A percentile compares a stretch with the other conserved stretches of the same genome.
Evolutionary conservation across 2,797 vertebrate genomes (phyloP).

Genomic region (Periophthalmus magnuspinnatus): DNA sequence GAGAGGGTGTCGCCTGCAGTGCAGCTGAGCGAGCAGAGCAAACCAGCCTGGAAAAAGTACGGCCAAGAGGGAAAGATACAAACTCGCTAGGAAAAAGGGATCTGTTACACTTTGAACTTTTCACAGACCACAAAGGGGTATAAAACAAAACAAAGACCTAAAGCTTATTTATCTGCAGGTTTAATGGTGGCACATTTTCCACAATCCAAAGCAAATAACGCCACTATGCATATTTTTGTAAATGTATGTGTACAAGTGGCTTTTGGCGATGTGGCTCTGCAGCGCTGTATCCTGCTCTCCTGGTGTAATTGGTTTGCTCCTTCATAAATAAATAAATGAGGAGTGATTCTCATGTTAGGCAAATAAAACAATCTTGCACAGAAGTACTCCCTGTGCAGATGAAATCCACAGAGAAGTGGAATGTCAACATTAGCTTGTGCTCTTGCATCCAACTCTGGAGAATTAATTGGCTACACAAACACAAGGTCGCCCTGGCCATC

Average conservation of each 20-base stretch:
- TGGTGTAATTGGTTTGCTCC: slow-evolving; percentile 72
- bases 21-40: slow-evolving; percentile 51
- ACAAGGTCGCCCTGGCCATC: slow-evolving; percentile 59
- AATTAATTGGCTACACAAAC: slow-evolving; percentile 72
- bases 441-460: slow-evolving; percentile 48
- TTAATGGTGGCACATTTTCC: slow-evolving; percentile 19
- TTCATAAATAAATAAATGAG: slow-evolving; percentile 78
- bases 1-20: slow-evolving; percentile 46
- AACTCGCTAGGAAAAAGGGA: slow-evolving; percentile 61
- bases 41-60: slow-evolving; percentile 54
- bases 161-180: slow-evolving; percentile 23
- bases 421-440: slow-evolving; percentile 72
- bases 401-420: slow-evolving; percentile 62
- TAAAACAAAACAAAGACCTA: slow-evolving; percentile 12
- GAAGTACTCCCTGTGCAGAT: slow-evolving; percentile 68
- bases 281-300: slow-evolving; percentile 61
- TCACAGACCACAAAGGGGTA: slow-evolving; percentile 24
- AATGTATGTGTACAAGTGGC: slow-evolving; percentile 29
- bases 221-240: slow-evolving; percentile 29
- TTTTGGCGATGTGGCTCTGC: slow-evolving; percentile 49
- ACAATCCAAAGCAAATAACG: slow-evolving; percentile 23
- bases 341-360: slow-evolving; percentile 73
- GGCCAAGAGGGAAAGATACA: slow-evolving; percentile 49
- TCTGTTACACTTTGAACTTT: slow-evolving; percentile 47
- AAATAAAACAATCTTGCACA: slow-evolving; percentile 78